Evolutionary conservation across 2,113 vertebrate genomes (phyloP), one percentile per base, ranked within the genome.

Genomic region (Arizona elegans): DNA sequence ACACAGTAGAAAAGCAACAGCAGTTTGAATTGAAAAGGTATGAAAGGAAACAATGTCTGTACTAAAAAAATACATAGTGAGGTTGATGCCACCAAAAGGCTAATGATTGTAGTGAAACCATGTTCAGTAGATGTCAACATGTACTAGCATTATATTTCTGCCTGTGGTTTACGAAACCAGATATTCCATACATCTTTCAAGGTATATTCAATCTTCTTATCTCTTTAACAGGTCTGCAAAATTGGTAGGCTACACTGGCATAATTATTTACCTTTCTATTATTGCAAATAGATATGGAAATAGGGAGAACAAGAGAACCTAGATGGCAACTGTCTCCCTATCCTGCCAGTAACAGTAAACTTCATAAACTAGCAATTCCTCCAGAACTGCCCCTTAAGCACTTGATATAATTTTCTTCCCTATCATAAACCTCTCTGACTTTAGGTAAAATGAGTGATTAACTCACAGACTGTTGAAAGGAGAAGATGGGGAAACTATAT

Each of bases 1-100:
- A 89, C 53, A 33, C 94, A 52, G 91, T 95, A 1, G 33, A 87
- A 58, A 95, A 96, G 86, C 94, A 96, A 91, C 95, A 96, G 90
- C 93, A 94, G 92, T 65, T 93, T 94, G 93, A 95, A 0, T 1
- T 90, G 88, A 94, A 87, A 93, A 97, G 97, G 97, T 97, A 97
- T 94, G 53, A 91, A 93, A 95, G 4, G 23, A 56, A 33, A 91
- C 12, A 8, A 58, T 17, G 47, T 86, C 23, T 59, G 3, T 62
- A 43, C 55, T 50, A 29, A 91, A 86, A 43, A 86, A 56, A 81
- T 8, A 53, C 6, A 55, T 33, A 85, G 26, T 43, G 17, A 29
- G 47, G 2, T 6, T 47, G 50, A 65, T 70, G 43, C 59, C 26
- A 65, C 89, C 26, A 52, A 70, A 58, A 52, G 43, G 5, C 59